Conservation (phyloP, 2,888 invertebrate genomes). For the Thyatira batis region DNA sequence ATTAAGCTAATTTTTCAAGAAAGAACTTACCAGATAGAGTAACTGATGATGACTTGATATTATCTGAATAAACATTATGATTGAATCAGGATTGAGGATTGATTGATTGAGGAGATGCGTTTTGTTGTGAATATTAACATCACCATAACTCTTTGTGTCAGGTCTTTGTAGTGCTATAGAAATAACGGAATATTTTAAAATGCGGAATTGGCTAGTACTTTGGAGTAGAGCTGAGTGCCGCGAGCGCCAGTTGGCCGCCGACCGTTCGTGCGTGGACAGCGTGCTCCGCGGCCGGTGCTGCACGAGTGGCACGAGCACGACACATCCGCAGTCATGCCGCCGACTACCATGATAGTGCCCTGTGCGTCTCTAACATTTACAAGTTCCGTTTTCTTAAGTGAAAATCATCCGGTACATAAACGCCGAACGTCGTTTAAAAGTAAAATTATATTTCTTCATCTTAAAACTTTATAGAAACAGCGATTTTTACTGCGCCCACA, state of each 20-base stretch:
- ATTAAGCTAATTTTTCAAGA: too few species aligned
- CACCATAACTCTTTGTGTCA: slow-evolving; percentile 40
- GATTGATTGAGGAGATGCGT: slow-evolving; percentile 21
- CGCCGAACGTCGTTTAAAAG: not conserved
- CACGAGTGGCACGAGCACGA: slow-evolving; percentile 37
- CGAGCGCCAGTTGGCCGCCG: slow-evolving; percentile 71
- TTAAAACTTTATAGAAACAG: not conserved
- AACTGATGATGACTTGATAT: too few species aligned
- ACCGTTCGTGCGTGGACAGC: slow-evolving; percentile 73
- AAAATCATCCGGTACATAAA: slow-evolving; percentile 16
- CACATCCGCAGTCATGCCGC: slow-evolving; percentile 72
- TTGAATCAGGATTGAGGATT: not conserved
- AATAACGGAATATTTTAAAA: slow-evolving; percentile 77
- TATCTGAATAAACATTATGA: not conserved
- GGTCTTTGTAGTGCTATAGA: slow-evolving; percentile 59
- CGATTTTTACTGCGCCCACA: slow-evolving; percentile 29
- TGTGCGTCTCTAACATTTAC: slow-evolving; percentile 62
- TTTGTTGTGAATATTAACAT: slow-evolving; percentile 34
- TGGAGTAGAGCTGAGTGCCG: slow-evolving; percentile 57
- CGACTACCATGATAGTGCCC: slow-evolving; percentile 79
- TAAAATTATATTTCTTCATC: slow-evolving; percentile 1
- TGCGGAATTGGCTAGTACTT: slow-evolving; percentile 77
- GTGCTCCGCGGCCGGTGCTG: slow-evolving; percentile 53
- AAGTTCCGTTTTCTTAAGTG: slow-evolving; percentile 25
- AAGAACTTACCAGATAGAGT: too few species aligned